Conservation (phyloP, 2,113 vertebrate genomes). For the Brachionichthys hirsutus region DNA sequence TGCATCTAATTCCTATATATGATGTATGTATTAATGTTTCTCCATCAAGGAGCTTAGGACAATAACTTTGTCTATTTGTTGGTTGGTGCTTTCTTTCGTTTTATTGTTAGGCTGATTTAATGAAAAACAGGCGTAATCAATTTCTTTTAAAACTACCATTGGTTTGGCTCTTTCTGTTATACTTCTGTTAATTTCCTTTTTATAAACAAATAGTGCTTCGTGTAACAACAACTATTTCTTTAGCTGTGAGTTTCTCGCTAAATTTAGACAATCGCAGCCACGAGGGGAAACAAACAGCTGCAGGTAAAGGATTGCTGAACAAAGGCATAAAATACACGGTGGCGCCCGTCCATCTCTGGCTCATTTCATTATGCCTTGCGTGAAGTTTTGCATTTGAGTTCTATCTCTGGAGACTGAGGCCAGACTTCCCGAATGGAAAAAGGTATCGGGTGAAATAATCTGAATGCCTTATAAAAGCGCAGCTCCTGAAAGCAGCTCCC, state of each 20-base stretch:
- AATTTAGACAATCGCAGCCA: background rate
- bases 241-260: background rate
- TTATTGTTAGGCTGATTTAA: no score
- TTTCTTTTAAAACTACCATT: no score
- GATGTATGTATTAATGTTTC: no score
- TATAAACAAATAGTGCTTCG: no score
- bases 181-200: no score
- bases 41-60: no score
- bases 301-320: background rate
- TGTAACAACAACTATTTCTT: no score
- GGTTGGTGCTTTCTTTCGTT: no score
- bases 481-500: background rate
- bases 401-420: slow-evolving; percentile 15
- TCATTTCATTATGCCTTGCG: background rate
- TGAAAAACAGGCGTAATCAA: no score
- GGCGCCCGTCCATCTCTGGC: background rate
- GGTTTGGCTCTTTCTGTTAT: no score
- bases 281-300: background rate
- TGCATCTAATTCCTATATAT: no score
- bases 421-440: slow-evolving; percentile 9
- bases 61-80: no score
- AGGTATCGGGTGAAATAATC: slow-evolving; percentile 29
- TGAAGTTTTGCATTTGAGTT: slow-evolving; percentile 49
- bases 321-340: background rate
- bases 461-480: slow-evolving; percentile 25